Evolutionary conservation across 2,888 invertebrate species (phyloP), one percentile per base, ranked within the genome.

Genomic region (Subacronicta megacephala): DNA sequence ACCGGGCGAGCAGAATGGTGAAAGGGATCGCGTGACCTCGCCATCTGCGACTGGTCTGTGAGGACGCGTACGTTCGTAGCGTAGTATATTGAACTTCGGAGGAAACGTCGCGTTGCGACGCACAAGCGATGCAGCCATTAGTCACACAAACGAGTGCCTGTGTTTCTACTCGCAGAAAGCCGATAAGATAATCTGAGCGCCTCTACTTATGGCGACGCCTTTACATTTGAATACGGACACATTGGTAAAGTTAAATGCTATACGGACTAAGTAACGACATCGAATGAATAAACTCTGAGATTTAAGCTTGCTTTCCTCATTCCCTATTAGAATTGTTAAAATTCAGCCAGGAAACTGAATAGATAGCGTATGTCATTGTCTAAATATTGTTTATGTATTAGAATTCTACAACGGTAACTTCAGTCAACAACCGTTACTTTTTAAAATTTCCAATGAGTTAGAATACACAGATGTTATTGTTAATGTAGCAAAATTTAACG

Each of bases 1-100:
- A 87, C 89, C 81, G 77, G 88, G 85, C 89, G 81, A 78, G 77
- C 90, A 87, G 89, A 88, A 84, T 80, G 89, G 92, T 92, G 92
- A 92, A 92, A 92, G 92, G 90, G 84, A 87, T 84, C 80, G 78
- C 80, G 72, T 85, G 91, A 89, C 91, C 91, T 90, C 91, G 91
- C 83, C 84, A 85, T 87, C 85, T 79, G 80, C 81, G 78, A 77
- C 78, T 75, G 78, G 72, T 70, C 76, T 73, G 77, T 82, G 83
- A 82, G 79, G 83, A 82, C 81, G 81, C 69, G 69, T 72, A 72
- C 68, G 76, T 64, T 71, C 68, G 54, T 56, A 33, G 53, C 68
- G 77, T 81, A 85, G 86, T 85, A 82, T 86, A 84, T 85, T 86
- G 85, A 85, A 85, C 85, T 73, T 76, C 77, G 71, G 64, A 65